A percentile compares a stretch with the other conserved stretches of the same genome.
phyloP scores from a whole-genome alignment of 2,888 invertebrate species.

The Seladonia tumulorum region DNA sequence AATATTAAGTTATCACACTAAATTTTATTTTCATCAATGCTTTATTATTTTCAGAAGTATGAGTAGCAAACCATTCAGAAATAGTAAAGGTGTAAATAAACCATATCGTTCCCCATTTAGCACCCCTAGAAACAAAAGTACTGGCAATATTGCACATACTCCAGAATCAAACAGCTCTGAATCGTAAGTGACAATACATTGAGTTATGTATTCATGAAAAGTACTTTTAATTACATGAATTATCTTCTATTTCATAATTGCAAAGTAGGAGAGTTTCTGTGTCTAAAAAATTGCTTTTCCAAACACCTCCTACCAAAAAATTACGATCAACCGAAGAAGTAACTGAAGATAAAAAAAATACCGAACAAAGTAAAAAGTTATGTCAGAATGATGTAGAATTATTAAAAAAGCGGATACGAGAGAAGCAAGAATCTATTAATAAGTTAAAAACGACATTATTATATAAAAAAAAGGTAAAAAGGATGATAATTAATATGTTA shows the following conservation, averaged over 20 bases:
- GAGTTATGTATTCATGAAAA: not conserved
- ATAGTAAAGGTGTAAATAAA: slow-evolving; percentile 72
- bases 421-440: slow-evolving; percentile 81
- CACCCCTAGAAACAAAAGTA: slow-evolving; percentile 41
- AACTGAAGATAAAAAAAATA: not conserved
- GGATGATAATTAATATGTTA: not conserved
- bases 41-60: slow-evolving; percentile 33
- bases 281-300: slow-evolving; percentile 55
- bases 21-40: not conserved
- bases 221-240: not conserved
- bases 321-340: slow-evolving; percentile 46
- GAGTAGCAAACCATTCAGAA: slow-evolving; percentile 68
- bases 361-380: slow-evolving; percentile 15
- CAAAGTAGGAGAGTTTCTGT: slow-evolving; percentile 39
- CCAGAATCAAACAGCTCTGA: not conserved
- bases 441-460: slow-evolving; percentile 62
- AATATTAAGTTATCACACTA: not conserved
- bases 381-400: slow-evolving; percentile 84
- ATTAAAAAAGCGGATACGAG: slow-evolving; percentile 83
- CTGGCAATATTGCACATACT: not conserved
- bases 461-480: slow-evolving; percentile 70
- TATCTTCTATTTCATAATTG: not conserved
- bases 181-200: slow-evolving; percentile 21
- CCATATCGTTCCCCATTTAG: slow-evolving; percentile 75
- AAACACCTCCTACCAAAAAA: slow-evolving; percentile 56